Base-by-base conservation (phyloP, 2,113 vertebrate species). In the Struthio camelus region DNA sequence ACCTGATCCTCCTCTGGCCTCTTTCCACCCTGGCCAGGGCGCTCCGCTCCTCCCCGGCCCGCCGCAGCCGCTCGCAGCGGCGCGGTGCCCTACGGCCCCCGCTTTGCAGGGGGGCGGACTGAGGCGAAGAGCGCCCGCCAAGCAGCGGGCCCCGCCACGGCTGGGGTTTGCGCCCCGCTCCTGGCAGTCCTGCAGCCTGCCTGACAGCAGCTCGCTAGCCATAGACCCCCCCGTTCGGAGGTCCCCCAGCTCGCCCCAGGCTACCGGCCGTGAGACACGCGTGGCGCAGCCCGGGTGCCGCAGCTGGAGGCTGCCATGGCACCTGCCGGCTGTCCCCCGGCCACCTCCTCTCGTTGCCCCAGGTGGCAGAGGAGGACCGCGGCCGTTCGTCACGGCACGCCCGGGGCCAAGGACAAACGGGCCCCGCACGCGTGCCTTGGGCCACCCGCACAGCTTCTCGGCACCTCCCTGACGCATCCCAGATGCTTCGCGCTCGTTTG, bases 341-440 rank as follows among this genome's bases (percentile, higher is more conserved):
- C 9, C 18, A 16, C 17, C 10, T 13, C 36, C 17, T 27, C 40
- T 53, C 22, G 1, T 23, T 36, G 4, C 17, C 22, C 36, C 3
- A 2, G 61, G 20, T 0, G 2, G 9, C 5, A 58, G 56, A 18
- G 32, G 56, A 19, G 6, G 22, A n/a, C 12, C 22, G 5, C 19
- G 23, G 61, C n/a, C 15, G 8, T 23, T 38, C 7, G 14, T 7
- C 36, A 25, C 62, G 4, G 24, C 4, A 25, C 7, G 24, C 27
- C 64, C 18, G 6, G 64, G 64, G 65, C 15, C 10, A 40, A 23
- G 38, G 62, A 27, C 38, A 65, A 11, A 61, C 27, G 16, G 1
- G 32, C 36, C 13, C 7, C 70, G 58, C 1, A 0, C 6, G 2
- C 1, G 0, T 1, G 54, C 16, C 0, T 0, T 3, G 44, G 34